Evolutionary conservation across 2,113 vertebrate species (phyloP), one percentile per base, ranked within the genome.

Genomic region (Mastomys coucha): DNA sequence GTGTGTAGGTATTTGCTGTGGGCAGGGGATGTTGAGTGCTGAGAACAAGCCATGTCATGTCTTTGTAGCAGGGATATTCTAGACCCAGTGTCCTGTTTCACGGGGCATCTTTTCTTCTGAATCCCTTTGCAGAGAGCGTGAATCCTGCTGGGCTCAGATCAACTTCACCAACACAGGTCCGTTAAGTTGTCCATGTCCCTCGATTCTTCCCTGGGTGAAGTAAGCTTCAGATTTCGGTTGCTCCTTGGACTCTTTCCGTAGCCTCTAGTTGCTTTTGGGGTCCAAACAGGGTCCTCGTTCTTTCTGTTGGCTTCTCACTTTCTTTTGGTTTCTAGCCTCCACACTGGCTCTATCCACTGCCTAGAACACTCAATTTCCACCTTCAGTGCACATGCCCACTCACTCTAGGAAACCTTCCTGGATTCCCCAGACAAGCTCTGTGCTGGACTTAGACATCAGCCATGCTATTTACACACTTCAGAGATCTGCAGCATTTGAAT

Each of bases 91-190:
- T 87, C 36, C 56, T 36, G 26, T 42, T n/a, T 72, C 20, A 49
- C 3, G 56, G 5, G 20, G 20, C 4, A 39, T 53, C 39, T 26
- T 91, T 42, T 94, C 63, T 92, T 51, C 78, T 28, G 5, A 69
- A 76, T 93, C 82, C 86, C 36, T 97, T 88, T 94, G 56, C 92
- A 98, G 98, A 82, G 93, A 98, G 14, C 85, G n/a, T 45, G 98
- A 98, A 45, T 98, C 98, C 42, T 98, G 96, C 95, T 98, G 98
- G 98, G 95, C 91, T 14, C 97, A 97, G 87, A 58, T 97, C 7
- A 95, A 96, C 89, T 95, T 96, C n/a, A 2, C 91, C 86, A 96
- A 53, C 65, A 89, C 98, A 97, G 98, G 98, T 98, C 0, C n/a
- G 97, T 97, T 24, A 36, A 14, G 28, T 12, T 2, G 4, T 19